Percentiles rank a stretch among this genome's conserved stretches.
Evolutionary conservation across 92 coral and sea anemone species (phyloP).

Genomic region (Siderastrea siderea): DNA sequence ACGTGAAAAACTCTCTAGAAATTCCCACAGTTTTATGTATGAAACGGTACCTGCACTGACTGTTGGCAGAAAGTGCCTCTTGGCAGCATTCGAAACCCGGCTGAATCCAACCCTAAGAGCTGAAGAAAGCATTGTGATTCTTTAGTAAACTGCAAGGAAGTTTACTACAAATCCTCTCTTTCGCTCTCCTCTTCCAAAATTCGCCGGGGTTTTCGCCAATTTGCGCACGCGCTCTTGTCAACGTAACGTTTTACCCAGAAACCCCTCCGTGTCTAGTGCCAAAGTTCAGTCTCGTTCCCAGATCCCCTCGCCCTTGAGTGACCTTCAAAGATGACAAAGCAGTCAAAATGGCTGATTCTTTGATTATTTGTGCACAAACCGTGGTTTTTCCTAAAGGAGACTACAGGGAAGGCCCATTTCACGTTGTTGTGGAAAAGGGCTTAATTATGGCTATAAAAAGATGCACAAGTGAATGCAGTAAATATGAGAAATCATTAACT

Average conservation of each 20-base stretch:
- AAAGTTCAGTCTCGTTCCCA: constrained; percentile 60
- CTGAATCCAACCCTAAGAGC: constrained; percentile 78
- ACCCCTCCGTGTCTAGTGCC: constrained; percentile 52
- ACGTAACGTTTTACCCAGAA: constrained; percentile 78
- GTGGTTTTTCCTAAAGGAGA: constrained; percentile 68
- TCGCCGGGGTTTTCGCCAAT: constrained; percentile 44
- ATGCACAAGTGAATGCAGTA: constrained; percentile 33
- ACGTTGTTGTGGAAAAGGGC: constrained; percentile 46
- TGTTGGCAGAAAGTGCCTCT: constrained; percentile 71
- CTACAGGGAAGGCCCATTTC: constrained; percentile 45
- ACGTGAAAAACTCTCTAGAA: constrained; percentile 5
- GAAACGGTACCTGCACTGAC: constrained; percentile 62
- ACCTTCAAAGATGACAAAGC: constrained; percentile 15
- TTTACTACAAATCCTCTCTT: background rate
- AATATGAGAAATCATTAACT: constrained; percentile 14
- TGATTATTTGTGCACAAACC: constrained; percentile 56
- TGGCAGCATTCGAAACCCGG: constrained; percentile 65
- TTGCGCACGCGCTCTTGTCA: constrained; percentile 90
- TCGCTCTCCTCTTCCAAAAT: background rate
- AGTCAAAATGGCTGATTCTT: background rate
- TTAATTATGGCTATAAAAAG: constrained; percentile 32
- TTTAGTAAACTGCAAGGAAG: constrained; percentile 16
- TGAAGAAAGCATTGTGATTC: constrained; percentile 82
- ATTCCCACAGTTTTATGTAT: background rate
- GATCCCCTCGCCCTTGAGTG: constrained; percentile 22